phyloP scores from a whole-genome alignment of 2,113 vertebrate genomes.

The Psittacula cyanocephala region DNA sequence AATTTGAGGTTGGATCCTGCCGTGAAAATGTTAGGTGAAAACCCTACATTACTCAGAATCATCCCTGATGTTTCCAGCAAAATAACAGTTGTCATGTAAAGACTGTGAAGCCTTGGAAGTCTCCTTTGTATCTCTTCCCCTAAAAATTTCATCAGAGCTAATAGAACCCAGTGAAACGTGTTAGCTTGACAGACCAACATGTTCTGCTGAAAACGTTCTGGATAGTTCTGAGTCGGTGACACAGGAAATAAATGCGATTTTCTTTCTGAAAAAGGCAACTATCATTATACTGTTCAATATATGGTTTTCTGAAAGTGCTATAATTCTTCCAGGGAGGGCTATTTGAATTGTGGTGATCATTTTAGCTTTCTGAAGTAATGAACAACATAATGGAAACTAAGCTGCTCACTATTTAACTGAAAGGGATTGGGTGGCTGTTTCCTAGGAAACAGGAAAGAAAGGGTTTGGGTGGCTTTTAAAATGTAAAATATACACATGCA shows the following conservation, averaged over 20 bases:
- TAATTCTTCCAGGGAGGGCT: background rate
- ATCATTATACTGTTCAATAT: background rate
- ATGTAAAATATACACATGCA: background rate
- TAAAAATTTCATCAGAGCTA: background rate
- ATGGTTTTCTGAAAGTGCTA: background rate
- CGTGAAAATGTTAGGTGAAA: background rate
- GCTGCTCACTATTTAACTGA: background rate
- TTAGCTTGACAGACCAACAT: background rate
- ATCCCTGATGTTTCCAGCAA: background rate
- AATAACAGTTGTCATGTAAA: background rate
- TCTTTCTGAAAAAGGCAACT: background rate
- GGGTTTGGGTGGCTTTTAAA: background rate
- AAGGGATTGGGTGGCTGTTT: background rate
- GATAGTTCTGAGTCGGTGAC: background rate
- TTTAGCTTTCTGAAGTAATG: background rate
- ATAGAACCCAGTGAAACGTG: background rate
- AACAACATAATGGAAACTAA: background rate
- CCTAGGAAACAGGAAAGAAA: conserved; percentile 46
- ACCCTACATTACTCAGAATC: background rate
- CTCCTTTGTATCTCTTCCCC: background rate
- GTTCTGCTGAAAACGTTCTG: background rate
- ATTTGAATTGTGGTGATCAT: background rate
- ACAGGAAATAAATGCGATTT: background rate
- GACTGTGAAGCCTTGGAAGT: background rate
- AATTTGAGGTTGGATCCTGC: background rate